Evolutionary conservation across 92 coral and sea anemone genomes (phyloP).

Genomic region (Bergia puertoricense): DNA sequence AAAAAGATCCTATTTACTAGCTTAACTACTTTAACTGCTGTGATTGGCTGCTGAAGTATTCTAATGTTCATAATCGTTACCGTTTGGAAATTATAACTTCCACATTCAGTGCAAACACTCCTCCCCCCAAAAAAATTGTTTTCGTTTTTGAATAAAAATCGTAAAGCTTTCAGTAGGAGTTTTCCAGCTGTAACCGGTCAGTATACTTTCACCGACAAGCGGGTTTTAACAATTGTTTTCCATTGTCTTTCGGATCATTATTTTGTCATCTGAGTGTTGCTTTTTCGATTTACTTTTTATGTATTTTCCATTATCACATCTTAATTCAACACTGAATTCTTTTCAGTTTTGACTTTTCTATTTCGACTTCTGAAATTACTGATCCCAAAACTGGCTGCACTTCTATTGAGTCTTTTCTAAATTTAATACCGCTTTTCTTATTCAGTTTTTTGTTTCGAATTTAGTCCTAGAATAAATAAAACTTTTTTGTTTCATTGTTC

Average conservation of each 20-base stretch:
- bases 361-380: background rate
- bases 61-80: too few species aligned
- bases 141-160: too few species aligned
- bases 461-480: too few species aligned
- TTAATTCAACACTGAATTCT: background rate
- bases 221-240: background rate
- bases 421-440: background rate
- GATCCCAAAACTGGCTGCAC: background rate
- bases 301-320: background rate
- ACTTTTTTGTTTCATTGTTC: too few species aligned
- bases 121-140: too few species aligned
- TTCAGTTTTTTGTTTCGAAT: background rate
- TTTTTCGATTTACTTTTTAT: too few species aligned
- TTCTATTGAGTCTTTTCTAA: background rate
- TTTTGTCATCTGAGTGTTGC: background rate
- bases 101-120: too few species aligned
- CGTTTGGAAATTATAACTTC: too few species aligned
- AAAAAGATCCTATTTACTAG: too few species aligned
- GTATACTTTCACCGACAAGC: background rate
- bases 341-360: background rate
- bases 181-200: background rate
- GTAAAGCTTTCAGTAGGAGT: background rate
- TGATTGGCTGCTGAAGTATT: too few species aligned
- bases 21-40: too few species aligned
- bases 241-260: background rate